phyloP scores from a whole-genome alignment of 2,888 invertebrate species.

The Drosophila cognata region DNA sequence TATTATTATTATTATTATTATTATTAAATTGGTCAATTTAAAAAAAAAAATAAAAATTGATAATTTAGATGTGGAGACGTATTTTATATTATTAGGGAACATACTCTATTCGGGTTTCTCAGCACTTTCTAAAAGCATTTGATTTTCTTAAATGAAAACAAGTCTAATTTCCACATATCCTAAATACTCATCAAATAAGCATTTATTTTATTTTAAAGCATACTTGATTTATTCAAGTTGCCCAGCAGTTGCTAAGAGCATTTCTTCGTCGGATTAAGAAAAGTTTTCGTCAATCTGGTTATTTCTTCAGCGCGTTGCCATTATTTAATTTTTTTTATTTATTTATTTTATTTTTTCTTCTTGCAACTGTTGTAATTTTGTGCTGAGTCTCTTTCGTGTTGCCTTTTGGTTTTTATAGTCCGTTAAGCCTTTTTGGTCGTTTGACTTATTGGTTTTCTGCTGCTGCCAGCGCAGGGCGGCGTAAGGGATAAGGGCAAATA shows the following conservation, averaged over 20 bases:
- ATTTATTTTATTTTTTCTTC: slow-evolving; percentile 3
- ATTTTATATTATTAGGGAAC: neutral
- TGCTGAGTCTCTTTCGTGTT: slow-evolving; percentile 60
- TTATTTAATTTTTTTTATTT: slow-evolving; percentile 9
- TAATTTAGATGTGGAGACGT: neutral
- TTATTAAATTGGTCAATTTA: too few species aligned
- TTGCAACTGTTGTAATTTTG: slow-evolving; percentile 59
- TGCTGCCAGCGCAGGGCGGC: neutral
- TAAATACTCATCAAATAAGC: neutral
- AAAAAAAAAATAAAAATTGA: too few species aligned
- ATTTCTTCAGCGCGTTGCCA: slow-evolving; percentile 21
- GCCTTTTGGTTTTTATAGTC: slow-evolving; percentile 68
- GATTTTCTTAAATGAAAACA: neutral
- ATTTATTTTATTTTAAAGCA: neutral
- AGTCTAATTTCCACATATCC: neutral
- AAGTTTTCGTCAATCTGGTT: slow-evolving; percentile 37
- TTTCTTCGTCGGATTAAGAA: slow-evolving; percentile 19
- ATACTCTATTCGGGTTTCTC: neutral
- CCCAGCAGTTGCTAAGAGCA: slow-evolving; percentile 20
- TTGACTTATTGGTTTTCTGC: slow-evolving; percentile 72
- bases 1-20: too few species aligned
- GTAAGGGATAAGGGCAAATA: slow-evolving; percentile 17
- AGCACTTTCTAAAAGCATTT: slow-evolving; percentile 21
- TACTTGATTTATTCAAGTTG: neutral
- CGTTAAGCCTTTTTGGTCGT: slow-evolving; percentile 71